Evolutionary conservation across 2,113 vertebrate species (phyloP).

Genomic region (Ophthalmolycus amberensis): DNA sequence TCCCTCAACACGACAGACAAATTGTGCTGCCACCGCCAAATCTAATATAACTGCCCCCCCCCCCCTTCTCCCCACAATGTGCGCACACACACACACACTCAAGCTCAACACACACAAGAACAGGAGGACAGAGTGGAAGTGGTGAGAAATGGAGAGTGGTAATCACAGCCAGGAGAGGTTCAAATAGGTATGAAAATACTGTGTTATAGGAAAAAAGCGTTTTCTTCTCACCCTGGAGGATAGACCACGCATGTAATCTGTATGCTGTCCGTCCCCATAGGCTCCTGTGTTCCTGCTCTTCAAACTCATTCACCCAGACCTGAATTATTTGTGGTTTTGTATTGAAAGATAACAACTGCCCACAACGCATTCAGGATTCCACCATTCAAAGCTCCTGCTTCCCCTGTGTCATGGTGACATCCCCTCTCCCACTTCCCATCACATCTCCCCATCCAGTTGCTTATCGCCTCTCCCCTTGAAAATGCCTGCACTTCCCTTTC

Average conservation of each 20-base stretch:
- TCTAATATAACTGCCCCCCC: constrained; percentile 73
- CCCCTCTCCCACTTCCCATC: constrained; percentile 46
- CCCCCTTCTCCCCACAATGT: constrained; percentile 40
- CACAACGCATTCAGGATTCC: constrained; percentile 58
- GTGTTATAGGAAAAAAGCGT: constrained; percentile 36
- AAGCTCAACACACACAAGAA: constrained; percentile 35
- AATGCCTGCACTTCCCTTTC: constrained; percentile 32
- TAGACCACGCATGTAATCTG: constrained; percentile 60
- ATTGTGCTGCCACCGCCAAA: constrained; percentile 80
- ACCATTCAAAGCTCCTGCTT: constrained; percentile 33
- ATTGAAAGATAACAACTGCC: constrained; percentile 70
- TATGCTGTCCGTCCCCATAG: constrained; percentile 44
- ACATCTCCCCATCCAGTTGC: constrained; percentile 55
- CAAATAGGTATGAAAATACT: constrained; percentile 76
- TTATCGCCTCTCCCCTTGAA: constrained; percentile 53
- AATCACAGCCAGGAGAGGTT: constrained; percentile 74
- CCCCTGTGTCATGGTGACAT: constrained; percentile 44
- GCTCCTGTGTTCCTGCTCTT: constrained; percentile 58
- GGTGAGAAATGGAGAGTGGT: constrained; percentile 65
- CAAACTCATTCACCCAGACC: constrained; percentile 69
- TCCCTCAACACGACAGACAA: constrained; percentile 80
- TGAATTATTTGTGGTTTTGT: constrained; percentile 68
- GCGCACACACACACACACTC: constrained; percentile 14
- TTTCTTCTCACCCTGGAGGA: constrained; percentile 60
- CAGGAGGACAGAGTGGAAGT: constrained; percentile 30